These are phyloP conservation scores for Diadema setosum DNA, from an alignment of 35 echinoderm and acorn worm genomes.

Conservation along the genomic window DNA sequence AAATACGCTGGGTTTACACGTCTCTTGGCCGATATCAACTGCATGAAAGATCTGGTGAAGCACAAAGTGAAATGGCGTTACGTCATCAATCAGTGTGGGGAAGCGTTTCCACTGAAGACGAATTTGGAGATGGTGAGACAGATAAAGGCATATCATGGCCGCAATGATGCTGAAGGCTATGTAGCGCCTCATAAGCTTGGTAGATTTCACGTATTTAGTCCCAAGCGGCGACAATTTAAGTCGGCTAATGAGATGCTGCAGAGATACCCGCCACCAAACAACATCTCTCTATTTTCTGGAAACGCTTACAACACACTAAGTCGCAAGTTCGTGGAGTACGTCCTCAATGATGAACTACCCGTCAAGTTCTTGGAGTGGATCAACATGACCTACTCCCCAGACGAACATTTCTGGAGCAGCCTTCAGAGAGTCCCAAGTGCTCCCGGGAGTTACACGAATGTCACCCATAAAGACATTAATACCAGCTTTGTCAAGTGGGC, in stretches of 20 bases:
- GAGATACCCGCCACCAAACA: constrained; percentile 17
- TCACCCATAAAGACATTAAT: constrained; percentile 35
- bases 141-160: constrained; percentile 33
- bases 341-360: background rate
- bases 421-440: constrained; percentile 4
- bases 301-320: constrained; percentile 48
- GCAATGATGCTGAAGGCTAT: constrained; percentile 16
- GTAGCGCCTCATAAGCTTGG: background rate
- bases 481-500: constrained; percentile 36
- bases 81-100: constrained; percentile 69
- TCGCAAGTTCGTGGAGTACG: constrained; percentile 41
- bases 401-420: constrained; percentile 59
- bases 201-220: background rate
- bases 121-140: constrained; percentile 60
- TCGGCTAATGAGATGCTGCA: background rate
- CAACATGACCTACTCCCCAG: constrained; percentile 54
- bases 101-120: constrained; percentile 79
- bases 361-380: constrained; percentile 33
- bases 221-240: background rate
- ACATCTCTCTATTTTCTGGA: constrained; percentile 42
- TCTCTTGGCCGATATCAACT: constrained; percentile 51
- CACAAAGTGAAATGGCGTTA: constrained; percentile 47
- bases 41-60: constrained; percentile 47
- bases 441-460: constrained; percentile 43
- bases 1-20: constrained; percentile 35